These are phyloP conservation scores for Netelia virgata DNA, from an alignment of 2,888 invertebrate species.

Conservation along the genomic window DNA sequence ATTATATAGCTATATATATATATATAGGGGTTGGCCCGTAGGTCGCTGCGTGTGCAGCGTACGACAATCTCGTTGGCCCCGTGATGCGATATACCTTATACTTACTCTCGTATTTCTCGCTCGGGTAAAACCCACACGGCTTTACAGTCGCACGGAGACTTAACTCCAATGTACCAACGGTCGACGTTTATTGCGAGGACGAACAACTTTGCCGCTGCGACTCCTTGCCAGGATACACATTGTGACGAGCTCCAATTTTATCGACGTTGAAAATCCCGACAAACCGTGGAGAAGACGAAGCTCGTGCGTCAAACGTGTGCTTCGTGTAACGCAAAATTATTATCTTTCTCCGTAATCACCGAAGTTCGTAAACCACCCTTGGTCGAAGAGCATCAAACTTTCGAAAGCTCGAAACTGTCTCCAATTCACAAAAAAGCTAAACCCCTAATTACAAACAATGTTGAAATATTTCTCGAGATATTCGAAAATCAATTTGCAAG, in stretches of 20 bases:
- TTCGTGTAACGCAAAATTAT: too few relatives aligned
- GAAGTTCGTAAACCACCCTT: too few relatives aligned
- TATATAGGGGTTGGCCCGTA: neutral
- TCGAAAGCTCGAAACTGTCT: too few relatives aligned
- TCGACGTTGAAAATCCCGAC: slow-evolving; percentile 39
- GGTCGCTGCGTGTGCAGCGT: slow-evolving; percentile 2
- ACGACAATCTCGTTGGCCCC: slow-evolving; percentile 22
- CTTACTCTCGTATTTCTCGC: slow-evolving; percentile 28
- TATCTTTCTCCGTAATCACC: too few relatives aligned
- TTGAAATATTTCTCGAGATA: too few relatives aligned
- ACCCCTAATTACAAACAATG: too few relatives aligned
- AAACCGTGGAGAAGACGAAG: slow-evolving; percentile 38
- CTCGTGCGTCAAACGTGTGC: neutral
- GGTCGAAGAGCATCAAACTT: too few relatives aligned
- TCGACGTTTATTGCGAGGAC: slow-evolving; percentile 60
- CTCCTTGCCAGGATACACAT: slow-evolving; percentile 23
- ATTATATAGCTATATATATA: slow-evolving; percentile 26
- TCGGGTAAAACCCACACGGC: slow-evolving; percentile 25
- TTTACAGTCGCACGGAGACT: slow-evolving; percentile 39
- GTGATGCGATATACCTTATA: slow-evolving; percentile 20
- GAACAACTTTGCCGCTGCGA: slow-evolving; percentile 36
- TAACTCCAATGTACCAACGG: slow-evolving; percentile 56
- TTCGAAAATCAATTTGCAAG: too few relatives aligned
- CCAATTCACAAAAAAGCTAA: too few relatives aligned
- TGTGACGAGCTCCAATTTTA: neutral